A percentile compares a stretch with the other conserved stretches of the same genome.
Conservation (phyloP, 1,140 invertebrate species). For the Lordiphosa mommai region DNA sequence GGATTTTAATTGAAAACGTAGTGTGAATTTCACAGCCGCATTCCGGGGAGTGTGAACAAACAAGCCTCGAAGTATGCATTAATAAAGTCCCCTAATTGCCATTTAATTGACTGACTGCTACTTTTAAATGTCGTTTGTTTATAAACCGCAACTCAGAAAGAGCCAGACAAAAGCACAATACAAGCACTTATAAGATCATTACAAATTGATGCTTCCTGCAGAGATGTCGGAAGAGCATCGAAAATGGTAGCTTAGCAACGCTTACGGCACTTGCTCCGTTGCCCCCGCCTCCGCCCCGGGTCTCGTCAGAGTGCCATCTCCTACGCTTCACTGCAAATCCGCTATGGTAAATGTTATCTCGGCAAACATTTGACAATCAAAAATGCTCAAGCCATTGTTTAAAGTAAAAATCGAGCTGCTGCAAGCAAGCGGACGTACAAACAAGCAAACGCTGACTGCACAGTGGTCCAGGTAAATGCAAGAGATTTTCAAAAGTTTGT, state of each 20-base stretch:
- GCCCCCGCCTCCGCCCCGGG: slow-evolving; percentile 12
- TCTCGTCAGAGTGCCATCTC: slow-evolving; percentile 52
- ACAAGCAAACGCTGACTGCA: slow-evolving; percentile 27
- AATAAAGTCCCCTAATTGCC: slow-evolving; percentile 47
- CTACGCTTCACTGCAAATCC: slow-evolving; percentile 61
- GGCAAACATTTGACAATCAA: slow-evolving; percentile 76
- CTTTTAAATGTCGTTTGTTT: slow-evolving; percentile 57
- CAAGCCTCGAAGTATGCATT: slow-evolving; percentile 8
- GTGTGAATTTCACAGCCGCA: slow-evolving; percentile 29
- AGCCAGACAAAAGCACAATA: slow-evolving; percentile 44
- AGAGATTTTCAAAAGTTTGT: too few relatives aligned
- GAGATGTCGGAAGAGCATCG: slow-evolving; percentile 2
- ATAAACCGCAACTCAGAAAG: slow-evolving; percentile 46
- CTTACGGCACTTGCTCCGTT: slow-evolving; percentile 42
- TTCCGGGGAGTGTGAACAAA: too few relatives aligned
- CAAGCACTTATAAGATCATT: slow-evolving; percentile 74
- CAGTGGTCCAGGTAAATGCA: slow-evolving; percentile 28
- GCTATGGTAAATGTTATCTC: slow-evolving; percentile 72
- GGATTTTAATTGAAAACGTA: slow-evolving; percentile 45
- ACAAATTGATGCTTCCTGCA: slow-evolving; percentile 69
- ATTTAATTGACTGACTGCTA: slow-evolving; percentile 57
- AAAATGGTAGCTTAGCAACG: slow-evolving; percentile 19
- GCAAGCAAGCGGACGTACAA: slow-evolving; percentile 31
- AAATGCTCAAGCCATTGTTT: slow-evolving; percentile 74
- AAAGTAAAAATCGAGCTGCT: slow-evolving; percentile 73